phyloP scores from a whole-genome alignment of 2,888 invertebrate genomes.

The Nomada ruficornis region DNA sequence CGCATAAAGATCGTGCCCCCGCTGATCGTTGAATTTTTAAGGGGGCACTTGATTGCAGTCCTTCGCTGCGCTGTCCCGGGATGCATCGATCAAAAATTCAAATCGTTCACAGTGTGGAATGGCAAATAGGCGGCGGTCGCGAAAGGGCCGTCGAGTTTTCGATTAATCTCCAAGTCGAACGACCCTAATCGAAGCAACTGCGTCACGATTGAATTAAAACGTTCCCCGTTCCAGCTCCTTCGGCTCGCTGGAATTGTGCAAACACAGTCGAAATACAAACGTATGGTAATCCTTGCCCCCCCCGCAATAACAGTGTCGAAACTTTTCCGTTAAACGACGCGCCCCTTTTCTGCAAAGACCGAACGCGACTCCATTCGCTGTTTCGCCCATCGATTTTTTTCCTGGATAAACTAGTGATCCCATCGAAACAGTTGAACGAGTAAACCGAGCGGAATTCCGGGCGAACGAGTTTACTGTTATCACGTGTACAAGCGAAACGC shows the following conservation, averaged over 20 bases:
- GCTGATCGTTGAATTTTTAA: background rate
- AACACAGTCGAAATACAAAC: slow-evolving; percentile 52
- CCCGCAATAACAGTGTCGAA: too few species aligned
- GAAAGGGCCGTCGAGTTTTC: slow-evolving; percentile 44
- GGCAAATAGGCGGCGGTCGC: slow-evolving; percentile 28
- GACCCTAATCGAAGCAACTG: slow-evolving; percentile 43
- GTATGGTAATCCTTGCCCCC: too few species aligned
- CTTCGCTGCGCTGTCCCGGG: background rate
- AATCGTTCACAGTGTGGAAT: background rate
- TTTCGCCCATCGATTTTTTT: too few species aligned
- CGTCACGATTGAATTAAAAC: slow-evolving; percentile 27
- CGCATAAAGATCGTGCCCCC: too few species aligned
- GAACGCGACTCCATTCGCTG: too few species aligned
- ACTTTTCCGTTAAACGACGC: too few species aligned
- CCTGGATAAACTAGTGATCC: too few species aligned
- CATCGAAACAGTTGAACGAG: background rate
- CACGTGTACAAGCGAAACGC: slow-evolving; percentile 15
- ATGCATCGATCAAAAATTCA: slow-evolving; percentile 29
- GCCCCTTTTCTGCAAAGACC: too few species aligned
- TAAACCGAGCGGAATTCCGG: slow-evolving; percentile 24
- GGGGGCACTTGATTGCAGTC: background rate
- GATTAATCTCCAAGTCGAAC: slow-evolving; percentile 61
- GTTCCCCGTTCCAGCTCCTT: slow-evolving; percentile 26
- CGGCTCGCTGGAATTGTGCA: slow-evolving; percentile 47
- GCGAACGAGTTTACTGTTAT: slow-evolving; percentile 21